These are phyloP conservation scores for Harpagoxenus sublaevis DNA, from an alignment of 2,888 invertebrate species.

Conservation along the genomic window DNA sequence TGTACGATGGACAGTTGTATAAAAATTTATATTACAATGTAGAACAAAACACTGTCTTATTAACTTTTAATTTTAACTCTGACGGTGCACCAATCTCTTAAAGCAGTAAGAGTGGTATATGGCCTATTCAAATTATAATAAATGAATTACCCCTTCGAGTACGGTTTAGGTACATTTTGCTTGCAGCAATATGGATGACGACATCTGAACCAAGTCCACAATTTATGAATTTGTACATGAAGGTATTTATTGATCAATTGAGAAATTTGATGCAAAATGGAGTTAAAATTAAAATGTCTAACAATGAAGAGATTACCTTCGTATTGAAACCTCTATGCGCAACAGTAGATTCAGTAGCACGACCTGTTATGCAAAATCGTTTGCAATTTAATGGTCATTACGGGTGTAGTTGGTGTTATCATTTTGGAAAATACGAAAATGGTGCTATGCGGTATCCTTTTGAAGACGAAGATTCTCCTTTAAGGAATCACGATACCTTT, in stretches of 20 bases:
- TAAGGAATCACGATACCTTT: not conserved
- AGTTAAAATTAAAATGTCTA: not conserved
- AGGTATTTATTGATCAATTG: not conserved
- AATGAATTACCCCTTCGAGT: not conserved
- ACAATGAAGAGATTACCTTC: not conserved
- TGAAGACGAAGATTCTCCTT: not conserved
- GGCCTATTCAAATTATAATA: conserved; percentile 5
- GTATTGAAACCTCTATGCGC: not conserved
- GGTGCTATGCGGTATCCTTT: not conserved
- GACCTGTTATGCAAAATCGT: not conserved
- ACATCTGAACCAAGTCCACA: not conserved
- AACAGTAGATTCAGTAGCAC: conserved; percentile 6
- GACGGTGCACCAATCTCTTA: conserved; percentile 7
- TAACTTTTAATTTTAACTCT: conserved; percentile 15
- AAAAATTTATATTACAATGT: not conserved
- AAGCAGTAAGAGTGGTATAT: not conserved
- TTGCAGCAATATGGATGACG: not conserved
- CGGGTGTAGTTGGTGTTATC: not conserved
- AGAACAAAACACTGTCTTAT: not conserved
- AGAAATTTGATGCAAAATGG: not conserved
- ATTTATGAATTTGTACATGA: conserved; percentile 11
- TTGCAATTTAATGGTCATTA: not conserved
- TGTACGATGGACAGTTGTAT: too few relatives aligned
- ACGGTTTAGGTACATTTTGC: not conserved
- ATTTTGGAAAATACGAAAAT: not conserved